Evolutionary conservation across 2,888 invertebrate species (phyloP).

Genomic region (Gari tellinella): DNA sequence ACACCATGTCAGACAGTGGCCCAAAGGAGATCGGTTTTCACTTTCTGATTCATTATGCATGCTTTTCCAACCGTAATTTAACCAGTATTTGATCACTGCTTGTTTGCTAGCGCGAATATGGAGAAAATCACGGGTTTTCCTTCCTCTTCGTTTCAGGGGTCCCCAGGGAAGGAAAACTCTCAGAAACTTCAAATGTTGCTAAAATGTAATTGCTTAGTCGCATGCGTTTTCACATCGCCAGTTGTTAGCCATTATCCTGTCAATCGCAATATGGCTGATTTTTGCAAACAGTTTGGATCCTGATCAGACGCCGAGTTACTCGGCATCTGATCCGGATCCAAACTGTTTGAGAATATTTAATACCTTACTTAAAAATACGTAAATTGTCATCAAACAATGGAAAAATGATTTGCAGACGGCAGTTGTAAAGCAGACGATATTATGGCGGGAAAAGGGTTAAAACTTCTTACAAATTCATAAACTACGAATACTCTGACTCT

Average conservation of each 20-base stretch:
- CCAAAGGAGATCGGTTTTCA: conserved; percentile 25
- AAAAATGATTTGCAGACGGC: no score
- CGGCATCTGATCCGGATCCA: no score
- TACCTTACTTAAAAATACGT: no score
- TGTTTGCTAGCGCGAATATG: conserved; percentile 10
- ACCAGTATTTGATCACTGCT: no score
- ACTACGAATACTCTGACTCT: conserved; percentile 47
- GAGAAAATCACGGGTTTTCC: conserved; percentile 53
- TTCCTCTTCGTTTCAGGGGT: conserved; percentile 27
- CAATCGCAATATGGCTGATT: no score
- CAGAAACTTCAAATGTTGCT: conserved; percentile 41
- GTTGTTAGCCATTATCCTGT: background rate
- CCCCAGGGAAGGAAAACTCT: background rate
- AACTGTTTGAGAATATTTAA: no score
- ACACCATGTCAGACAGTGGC: conserved; percentile 16
- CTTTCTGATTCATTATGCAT: conserved; percentile 34
- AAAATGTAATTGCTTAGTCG: conserved; percentile 54
- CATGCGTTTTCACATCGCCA: conserved; percentile 56
- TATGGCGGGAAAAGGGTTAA: conserved; percentile 8
- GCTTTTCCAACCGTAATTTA: conserved; percentile 4
- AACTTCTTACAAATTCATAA: conserved; percentile 58
- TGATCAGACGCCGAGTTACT: no score
- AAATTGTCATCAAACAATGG: no score
- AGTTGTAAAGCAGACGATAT: no score
- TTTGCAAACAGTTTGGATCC: no score